Evolutionary conservation across 2,113 vertebrate genomes (phyloP), one percentile per base, ranked within the genome.

Genomic region (Trochalopteron elliotii): DNA sequence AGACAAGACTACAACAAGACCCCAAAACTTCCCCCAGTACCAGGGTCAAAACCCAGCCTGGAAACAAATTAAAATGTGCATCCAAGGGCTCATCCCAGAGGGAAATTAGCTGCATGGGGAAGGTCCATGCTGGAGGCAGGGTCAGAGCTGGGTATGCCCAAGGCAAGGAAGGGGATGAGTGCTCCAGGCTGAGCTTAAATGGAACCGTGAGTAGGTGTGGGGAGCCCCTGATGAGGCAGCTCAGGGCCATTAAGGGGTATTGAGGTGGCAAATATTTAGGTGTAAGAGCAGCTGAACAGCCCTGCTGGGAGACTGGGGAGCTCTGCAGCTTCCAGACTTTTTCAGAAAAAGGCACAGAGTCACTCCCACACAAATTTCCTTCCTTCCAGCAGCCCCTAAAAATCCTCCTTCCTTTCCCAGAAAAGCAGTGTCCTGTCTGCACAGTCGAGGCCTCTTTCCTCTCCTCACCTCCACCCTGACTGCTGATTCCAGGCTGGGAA

Each of bases 91-190:
- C 23, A 22, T 15, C 30, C 40, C 28, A 60, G 31, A 24, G 4
- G 6, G 6, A 23, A 47, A 13, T 15, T 49, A 53, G 71, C 75
- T 53, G 63, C 4, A 14, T 8, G 0, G 3, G 12, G 15, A 31
- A 31, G 15, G 7, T n/a, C 53, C 6, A 2, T 3, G 2, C 61
- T 8, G 19, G 31, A 22, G 15, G 7, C 17, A 57, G 11, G 3
- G 3, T 4, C 50, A 85, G 61, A 39, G 5, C 4, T 0, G 0
- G 1, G 3, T 2, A 5, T 3, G 0, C 3, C 25, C 2, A 0
- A 35, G 18, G 6, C 0, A 6, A 59, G 5, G 10, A 70, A 7
- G 0, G 1, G 0, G 0, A 0, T 0, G 0, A 1, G 0, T 1
- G 4, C 1, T 12, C 33, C 55, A 33, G 7, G 8, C 57, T 42